Base-by-base conservation (phyloP, 2,888 invertebrate genomes). In the Pristionchus japonicus region DNA sequence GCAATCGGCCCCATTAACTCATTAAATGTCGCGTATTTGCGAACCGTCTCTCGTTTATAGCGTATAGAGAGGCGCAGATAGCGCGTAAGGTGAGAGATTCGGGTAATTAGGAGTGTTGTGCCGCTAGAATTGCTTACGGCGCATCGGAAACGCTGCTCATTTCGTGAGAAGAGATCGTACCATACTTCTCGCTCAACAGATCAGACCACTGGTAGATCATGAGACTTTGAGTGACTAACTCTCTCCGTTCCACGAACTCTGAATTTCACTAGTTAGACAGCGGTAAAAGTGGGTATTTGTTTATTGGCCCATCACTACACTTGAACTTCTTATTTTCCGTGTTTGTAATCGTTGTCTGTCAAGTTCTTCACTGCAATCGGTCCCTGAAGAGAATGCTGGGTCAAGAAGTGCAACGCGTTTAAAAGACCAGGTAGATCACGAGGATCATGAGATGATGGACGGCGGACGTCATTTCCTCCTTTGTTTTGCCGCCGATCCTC, bases 181-280 rank as follows among this genome's bases (percentile, higher is more conserved):
- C 57, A 7, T 57, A 17, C 52, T 15, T 20, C 20, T 17, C 64
- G 27, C 70, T 70, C 70, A 70, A 37, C 57, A 57, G 70, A 70
- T 70, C 70, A 37, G 70, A 70, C 70, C 70, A 70, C 70, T 70
- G 31, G 20, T 70, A 70, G 67, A 70, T 70, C 67, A 37, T 37
- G 67, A 70, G 64, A 64, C 27, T 4, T 6, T 4, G 17, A 52
- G 52, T 17, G 49, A 15, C 17, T 11, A 47, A 47, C 13, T 6
- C 47, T 47, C 47, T 6, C 47, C 47, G 13, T 47, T 47, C 47
- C 47, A 13, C 13, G 47, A n/a, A n/a, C n/a, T n/a, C n/a, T n/a
- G n/a, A n/a, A n/a, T n/a, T n/a, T n/a, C n/a, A n/a, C n/a, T n/a
- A n/a, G n/a, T n/a, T n/a, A n/a, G n/a, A n/a, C n/a, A n/a, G n/a